These are phyloP conservation scores for Anoura caudifer DNA, from an alignment of 2,113 vertebrate genomes.

Conservation along the genomic window DNA sequence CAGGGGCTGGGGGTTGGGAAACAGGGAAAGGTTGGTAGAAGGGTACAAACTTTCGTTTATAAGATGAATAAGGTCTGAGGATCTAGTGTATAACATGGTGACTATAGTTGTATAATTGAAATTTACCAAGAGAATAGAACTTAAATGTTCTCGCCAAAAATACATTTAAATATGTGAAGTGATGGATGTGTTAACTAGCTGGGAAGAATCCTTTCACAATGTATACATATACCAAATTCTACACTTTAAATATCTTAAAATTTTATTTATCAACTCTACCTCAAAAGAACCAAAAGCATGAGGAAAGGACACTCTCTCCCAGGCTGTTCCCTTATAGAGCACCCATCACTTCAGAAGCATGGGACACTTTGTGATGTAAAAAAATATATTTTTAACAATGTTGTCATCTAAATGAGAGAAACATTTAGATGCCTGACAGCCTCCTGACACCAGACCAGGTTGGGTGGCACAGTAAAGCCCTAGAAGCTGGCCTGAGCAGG, in stretches of 20 bases:
- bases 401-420: slow-evolving; percentile 11
- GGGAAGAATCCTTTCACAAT: not conserved
- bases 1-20: not conserved
- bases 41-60: not conserved
- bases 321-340: not conserved
- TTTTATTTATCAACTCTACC: not conserved
- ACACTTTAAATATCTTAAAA: not conserved
- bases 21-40: not conserved
- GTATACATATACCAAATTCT: not conserved
- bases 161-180: not conserved
- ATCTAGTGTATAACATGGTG: not conserved
- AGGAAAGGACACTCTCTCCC: not conserved
- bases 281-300: not conserved
- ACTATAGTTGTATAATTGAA: not conserved
- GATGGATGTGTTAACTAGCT: not conserved
- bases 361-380: not conserved
- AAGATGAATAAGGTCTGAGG: not conserved
- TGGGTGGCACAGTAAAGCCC: not conserved
- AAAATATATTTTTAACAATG: not conserved
- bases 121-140: not conserved
- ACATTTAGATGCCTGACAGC: not conserved
- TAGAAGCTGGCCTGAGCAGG: not conserved
- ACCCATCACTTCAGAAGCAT: not conserved
- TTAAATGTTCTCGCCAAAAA: not conserved
- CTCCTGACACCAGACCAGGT: not conserved